phyloP scores from a whole-genome alignment of 2,113 vertebrate species.

The Meleagris gallopavo region DNA sequence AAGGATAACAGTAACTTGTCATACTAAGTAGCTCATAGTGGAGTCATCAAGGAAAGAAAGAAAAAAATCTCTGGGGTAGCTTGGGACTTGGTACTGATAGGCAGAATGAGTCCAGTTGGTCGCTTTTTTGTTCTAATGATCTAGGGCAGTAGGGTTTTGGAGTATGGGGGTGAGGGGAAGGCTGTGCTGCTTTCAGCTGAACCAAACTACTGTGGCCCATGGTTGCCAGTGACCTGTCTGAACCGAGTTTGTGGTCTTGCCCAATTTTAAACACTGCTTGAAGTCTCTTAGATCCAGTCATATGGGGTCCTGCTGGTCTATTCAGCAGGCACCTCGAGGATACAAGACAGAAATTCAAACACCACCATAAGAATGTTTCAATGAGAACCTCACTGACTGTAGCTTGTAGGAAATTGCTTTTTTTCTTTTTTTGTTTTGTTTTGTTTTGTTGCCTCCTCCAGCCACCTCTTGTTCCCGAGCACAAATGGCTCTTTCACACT shows the following conservation, averaged over 20 bases:
- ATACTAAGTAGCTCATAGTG: neutral
- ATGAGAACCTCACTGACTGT: neutral
- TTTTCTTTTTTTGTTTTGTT: neutral
- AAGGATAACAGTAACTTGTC: neutral
- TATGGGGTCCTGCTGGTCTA: fast-evolving
- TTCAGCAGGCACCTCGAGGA: neutral
- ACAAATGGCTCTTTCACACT: neutral
- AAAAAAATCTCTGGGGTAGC: neutral
- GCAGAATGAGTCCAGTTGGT: neutral
- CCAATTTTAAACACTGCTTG: neutral
- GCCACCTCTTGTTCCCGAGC: neutral
- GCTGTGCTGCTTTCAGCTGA: neutral
- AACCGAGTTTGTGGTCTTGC: neutral
- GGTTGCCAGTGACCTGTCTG: fast-evolving
- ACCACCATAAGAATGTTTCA: neutral
- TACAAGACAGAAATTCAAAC: neutral
- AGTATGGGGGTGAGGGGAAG: neutral
- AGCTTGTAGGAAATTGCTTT: neutral
- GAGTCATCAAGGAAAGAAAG: neutral
- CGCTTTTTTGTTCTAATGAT: neutral
- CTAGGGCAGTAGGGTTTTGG: neutral
- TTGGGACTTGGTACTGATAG: neutral
- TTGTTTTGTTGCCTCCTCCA: neutral
- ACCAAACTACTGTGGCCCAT: neutral
- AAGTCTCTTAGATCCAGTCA: neutral